These are phyloP conservation scores for Hedychridium roseum DNA, from an alignment of 2,888 invertebrate species.

Conservation along the genomic window DNA sequence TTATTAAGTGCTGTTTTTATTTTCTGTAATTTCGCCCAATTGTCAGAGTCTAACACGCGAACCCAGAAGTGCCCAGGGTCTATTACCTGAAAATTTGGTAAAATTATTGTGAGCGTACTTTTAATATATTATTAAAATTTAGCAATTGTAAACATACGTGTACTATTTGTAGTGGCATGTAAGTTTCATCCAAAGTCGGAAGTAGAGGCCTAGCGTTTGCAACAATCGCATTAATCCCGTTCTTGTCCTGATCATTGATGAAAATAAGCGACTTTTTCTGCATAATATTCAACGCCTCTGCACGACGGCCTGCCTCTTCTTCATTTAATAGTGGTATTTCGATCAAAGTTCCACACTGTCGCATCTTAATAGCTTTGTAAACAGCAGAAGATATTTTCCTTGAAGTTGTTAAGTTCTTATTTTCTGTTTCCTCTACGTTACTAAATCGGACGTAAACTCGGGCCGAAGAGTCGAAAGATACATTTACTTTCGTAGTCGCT, in stretches of 20 bases:
- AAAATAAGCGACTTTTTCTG: constrained; percentile 9
- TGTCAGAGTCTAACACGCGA: constrained; percentile 67
- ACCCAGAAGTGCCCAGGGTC: constrained; percentile 77
- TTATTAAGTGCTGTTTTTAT: constrained; percentile 49
- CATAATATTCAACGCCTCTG: constrained; percentile 36
- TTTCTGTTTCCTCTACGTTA: constrained; percentile 55
- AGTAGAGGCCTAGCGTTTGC: constrained; percentile 64
- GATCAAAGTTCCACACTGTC: constrained; percentile 63
- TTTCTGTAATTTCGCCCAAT: constrained; percentile 48
- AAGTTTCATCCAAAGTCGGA: constrained; percentile 69
- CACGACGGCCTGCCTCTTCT: constrained; percentile 37
- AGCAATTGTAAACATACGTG: constrained; percentile 64
- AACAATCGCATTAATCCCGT: neutral
- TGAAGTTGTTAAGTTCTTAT: constrained; percentile 5
- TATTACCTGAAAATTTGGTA: constrained; percentile 63
- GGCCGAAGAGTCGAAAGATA: constrained; percentile 65
- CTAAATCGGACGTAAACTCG: constrained; percentile 77
- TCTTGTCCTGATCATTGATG: neutral
- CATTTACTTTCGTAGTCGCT: constrained; percentile 20
- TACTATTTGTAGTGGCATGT: constrained; percentile 67
- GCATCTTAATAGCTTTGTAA: constrained; percentile 77
- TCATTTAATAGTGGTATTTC: constrained; percentile 65
- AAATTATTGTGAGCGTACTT: neutral
- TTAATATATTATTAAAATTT: neutral
- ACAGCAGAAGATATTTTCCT: constrained; percentile 68